phyloP scores from a whole-genome alignment of 2,888 invertebrate genomes.

The Alsophila aescularia region DNA sequence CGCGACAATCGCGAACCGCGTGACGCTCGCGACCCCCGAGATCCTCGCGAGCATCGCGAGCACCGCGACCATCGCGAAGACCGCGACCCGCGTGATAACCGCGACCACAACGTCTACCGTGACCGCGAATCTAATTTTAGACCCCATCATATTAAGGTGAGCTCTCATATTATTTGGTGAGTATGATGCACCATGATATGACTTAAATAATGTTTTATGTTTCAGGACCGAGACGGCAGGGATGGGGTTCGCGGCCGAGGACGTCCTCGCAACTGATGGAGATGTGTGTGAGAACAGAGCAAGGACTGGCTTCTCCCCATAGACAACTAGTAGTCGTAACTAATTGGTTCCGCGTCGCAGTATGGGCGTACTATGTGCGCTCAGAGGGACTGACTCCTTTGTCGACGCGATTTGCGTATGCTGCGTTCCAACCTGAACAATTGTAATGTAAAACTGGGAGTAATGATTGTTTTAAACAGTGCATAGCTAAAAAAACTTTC shows the following conservation, averaged over 20 bases:
- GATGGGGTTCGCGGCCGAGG: conserved; percentile 79
- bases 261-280: conserved; percentile 75
- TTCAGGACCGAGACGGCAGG: conserved; percentile 72
- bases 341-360: conserved; percentile 76
- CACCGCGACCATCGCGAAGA: conserved; percentile 49
- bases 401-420: conserved; percentile 58
- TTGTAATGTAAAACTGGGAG: conserved; percentile 76
- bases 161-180: conserved; percentile 32
- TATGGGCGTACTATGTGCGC: conserved; percentile 47
- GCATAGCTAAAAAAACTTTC: conserved; percentile 80
- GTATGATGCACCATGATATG: neutral
- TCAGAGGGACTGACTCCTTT: conserved; percentile 51
- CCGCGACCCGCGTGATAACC: conserved; percentile 52
- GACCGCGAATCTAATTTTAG: conserved; percentile 75
- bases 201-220: conserved; percentile 36
- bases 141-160: conserved; percentile 73
- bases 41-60: conserved; percentile 50
- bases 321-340: conserved; percentile 78
- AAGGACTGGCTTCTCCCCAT: conserved; percentile 84
- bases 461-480: conserved; percentile 82
- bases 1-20: conserved; percentile 52
- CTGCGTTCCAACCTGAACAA: conserved; percentile 75
- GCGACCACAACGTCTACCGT: conserved; percentile 63
- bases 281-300: conserved; percentile 61
- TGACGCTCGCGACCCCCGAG: conserved; percentile 53